Conservation (phyloP, 2,113 vertebrate species). For the Pygathrix nemaeus region DNA sequence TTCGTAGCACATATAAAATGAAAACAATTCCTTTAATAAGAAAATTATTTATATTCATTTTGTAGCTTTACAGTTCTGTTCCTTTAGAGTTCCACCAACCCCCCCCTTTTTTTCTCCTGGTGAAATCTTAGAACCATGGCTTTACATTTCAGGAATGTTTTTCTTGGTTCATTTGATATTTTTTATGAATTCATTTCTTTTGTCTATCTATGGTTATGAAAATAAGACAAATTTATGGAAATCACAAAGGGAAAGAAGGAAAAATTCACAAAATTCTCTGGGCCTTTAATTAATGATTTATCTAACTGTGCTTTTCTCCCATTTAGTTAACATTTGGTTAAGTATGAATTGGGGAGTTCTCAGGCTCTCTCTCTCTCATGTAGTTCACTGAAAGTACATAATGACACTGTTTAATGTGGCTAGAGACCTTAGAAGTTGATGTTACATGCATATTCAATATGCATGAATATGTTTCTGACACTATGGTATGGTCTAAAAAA, state of each 20-base stretch:
- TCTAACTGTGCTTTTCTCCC: neutral
- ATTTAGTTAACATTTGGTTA: constrained; percentile 61
- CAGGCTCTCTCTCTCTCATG: neutral
- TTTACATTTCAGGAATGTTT: neutral
- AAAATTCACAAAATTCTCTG: neutral
- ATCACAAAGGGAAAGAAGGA: neutral
- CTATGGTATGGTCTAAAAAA: neutral
- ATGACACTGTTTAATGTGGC: neutral
- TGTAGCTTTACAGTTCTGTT: neutral
- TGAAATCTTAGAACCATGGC: neutral
- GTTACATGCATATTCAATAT: neutral
- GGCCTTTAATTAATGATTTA: neutral
- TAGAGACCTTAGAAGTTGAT: neutral
- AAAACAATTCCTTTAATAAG: neutral
- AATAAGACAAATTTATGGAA: neutral
- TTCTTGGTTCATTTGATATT: neutral
- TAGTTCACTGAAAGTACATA: constrained; percentile 40
- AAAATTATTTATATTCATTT: neutral
- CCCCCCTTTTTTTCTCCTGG: neutral
- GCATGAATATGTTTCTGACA: neutral
- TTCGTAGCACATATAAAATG: neutral
- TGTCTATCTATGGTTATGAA: neutral
- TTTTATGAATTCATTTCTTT: neutral
- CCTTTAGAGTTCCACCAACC: neutral
- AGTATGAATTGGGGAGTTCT: neutral